These are phyloP conservation scores for Diadema setosum DNA, from an alignment of 35 echinoderm and acorn worm species.

Conservation along the genomic window DNA sequence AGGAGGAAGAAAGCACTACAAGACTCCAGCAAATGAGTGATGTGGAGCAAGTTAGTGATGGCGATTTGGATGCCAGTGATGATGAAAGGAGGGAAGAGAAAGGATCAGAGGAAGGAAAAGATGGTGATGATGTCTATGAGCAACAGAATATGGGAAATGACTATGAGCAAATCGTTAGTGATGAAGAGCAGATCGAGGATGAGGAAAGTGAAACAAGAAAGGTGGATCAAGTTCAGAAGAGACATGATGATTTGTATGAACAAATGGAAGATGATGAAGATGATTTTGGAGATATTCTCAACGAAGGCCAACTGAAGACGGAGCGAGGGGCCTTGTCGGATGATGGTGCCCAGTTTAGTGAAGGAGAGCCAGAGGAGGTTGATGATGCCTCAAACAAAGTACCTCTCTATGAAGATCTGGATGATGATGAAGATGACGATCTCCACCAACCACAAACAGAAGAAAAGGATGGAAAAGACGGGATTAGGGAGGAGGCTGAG, in stretches of 20 bases:
- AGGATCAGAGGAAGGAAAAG: slow-evolving; percentile 11
- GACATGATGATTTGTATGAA: background rate
- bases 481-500: background rate
- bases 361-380: background rate
- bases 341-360: background rate
- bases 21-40: background rate
- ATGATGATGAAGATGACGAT: slow-evolving; percentile 20
- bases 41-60: slow-evolving; percentile 10
- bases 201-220: background rate
- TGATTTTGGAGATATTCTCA: background rate
- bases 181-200: background rate
- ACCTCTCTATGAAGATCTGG: slow-evolving; percentile 2
- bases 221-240: background rate
- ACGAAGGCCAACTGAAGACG: background rate
- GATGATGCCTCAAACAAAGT: background rate
- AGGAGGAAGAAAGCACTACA: slow-evolving; percentile 1
- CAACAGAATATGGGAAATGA: background rate
- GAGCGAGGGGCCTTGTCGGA: background rate
- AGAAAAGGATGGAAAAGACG: background rate
- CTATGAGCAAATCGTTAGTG: background rate
- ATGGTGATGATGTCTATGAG: slow-evolving; percentile 14
- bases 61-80: slow-evolving; percentile 12
- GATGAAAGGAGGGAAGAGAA: slow-evolving; percentile 16
- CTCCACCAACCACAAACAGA: background rate
- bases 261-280: slow-evolving; percentile 14